phyloP scores from a whole-genome alignment of 2,888 invertebrate genomes.

The Sesia apiformis region DNA sequence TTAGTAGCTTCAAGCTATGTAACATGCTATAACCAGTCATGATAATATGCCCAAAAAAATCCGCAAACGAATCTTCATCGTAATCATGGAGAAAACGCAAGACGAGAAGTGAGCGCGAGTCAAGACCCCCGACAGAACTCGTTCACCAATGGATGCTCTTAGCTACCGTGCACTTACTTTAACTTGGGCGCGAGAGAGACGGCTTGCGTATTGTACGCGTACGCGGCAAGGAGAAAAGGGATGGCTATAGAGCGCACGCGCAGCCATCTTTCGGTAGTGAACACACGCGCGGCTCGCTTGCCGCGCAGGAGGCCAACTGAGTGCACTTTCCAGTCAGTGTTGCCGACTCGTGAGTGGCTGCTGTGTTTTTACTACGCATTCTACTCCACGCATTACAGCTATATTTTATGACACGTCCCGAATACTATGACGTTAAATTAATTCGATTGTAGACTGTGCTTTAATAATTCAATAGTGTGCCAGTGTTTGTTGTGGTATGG shows the following conservation, averaged over 20 bases:
- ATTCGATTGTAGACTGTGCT: constrained; percentile 29
- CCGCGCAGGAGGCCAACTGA: constrained; percentile 42
- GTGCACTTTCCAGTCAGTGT: constrained; percentile 58
- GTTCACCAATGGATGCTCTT: constrained; percentile 51
- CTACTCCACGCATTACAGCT: constrained; percentile 43
- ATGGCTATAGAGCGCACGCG: constrained; percentile 47
- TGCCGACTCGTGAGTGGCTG: constrained; percentile 59
- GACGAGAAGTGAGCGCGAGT: constrained; percentile 32
- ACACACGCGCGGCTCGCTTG: constrained; percentile 37
- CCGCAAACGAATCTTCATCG: constrained; percentile 49
- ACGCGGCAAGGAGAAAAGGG: constrained; percentile 23
- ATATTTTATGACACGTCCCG: constrained; percentile 36
- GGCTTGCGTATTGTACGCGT: constrained; percentile 5
- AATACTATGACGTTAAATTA: constrained; percentile 51
- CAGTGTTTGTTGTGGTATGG: constrained; percentile 48
- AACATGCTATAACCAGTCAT: constrained; percentile 49
- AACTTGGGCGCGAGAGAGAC: constrained; percentile 21
- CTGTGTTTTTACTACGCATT: constrained; percentile 54
- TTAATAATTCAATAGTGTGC: constrained; percentile 28
- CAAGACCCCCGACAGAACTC: constrained; percentile 61
- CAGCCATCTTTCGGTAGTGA: constrained; percentile 50
- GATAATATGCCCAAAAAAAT: constrained; percentile 53
- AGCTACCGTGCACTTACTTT: constrained; percentile 53
- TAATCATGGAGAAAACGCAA: constrained; percentile 53
- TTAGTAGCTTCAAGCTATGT: constrained; percentile 48